Percentiles rank a stretch among this genome's conserved stretches.
Evolutionary conservation across 2,888 invertebrate species (phyloP).

Genomic region (Pristionchus fissidentatus): DNA sequence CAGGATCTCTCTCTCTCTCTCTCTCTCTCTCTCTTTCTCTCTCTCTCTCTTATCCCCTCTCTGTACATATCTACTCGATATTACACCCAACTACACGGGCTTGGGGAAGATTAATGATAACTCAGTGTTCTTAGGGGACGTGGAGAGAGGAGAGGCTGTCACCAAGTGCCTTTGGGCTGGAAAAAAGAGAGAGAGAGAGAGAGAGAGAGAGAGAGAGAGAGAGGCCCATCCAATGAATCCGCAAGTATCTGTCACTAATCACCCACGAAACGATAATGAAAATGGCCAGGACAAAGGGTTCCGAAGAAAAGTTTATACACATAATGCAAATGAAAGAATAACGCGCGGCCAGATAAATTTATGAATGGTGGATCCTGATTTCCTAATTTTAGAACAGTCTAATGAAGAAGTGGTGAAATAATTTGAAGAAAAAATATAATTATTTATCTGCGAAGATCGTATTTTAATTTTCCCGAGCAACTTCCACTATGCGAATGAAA

Average conservation of each 20-base stretch:
- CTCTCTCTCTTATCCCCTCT: no score
- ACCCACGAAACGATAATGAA: not conserved
- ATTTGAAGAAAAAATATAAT: no score
- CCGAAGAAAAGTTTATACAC: not conserved
- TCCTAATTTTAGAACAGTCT: no score
- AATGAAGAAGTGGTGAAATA: no score
- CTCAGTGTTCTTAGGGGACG: conserved; percentile 13
- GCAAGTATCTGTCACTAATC: conserved; percentile 9
- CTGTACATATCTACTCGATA: conserved; percentile 9
- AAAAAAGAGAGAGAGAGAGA: conserved; percentile 1
- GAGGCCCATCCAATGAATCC: conserved; percentile 23
- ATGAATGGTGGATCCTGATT: no score
- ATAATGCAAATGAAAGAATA: no score
- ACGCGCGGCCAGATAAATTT: no score
- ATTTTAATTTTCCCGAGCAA: no score
- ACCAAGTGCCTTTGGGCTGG: not conserved
- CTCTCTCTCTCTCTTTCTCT: no score
- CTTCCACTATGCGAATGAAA: no score
- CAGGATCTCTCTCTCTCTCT: no score
- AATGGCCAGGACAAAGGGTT: not conserved
- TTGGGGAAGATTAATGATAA: conserved; percentile 21
- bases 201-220: not conserved
- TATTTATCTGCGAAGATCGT: no score
- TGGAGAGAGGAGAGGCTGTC: not conserved
- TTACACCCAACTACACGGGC: not conserved